A percentile compares a stretch with the other conserved stretches of the same genome.
Conservation (phyloP, 2,888 invertebrate genomes). For the Campopleginae sp. region DNA sequence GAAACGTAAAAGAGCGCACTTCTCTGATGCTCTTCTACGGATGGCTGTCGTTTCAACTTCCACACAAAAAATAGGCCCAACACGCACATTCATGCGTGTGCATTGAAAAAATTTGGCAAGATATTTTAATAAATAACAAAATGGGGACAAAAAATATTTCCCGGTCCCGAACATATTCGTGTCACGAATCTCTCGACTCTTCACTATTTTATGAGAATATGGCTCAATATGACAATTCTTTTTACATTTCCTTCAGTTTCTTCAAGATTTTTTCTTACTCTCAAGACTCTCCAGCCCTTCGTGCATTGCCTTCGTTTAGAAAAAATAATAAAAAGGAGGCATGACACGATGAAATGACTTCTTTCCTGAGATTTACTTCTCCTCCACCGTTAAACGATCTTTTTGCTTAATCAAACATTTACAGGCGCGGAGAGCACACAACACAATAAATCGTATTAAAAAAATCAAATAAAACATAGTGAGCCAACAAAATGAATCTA, state of each 20-base stretch:
- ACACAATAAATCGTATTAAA: neutral
- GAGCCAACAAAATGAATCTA: neutral
- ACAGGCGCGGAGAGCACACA: neutral
- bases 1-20: slow-evolving; percentile 61
- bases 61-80: slow-evolving; percentile 41
- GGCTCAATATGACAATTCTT: slow-evolving; percentile 75
- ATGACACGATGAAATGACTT: neutral
- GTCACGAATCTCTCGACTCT: slow-evolving; percentile 75
- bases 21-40: slow-evolving; percentile 51
- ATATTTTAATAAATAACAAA: slow-evolving; percentile 61
- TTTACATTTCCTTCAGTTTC: too few species aligned
- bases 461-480: neutral
- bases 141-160: slow-evolving; percentile 11
- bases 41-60: slow-evolving; percentile 50
- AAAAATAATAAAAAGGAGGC: neutral
- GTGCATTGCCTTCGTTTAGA: neutral
- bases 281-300: neutral
- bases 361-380: neutral
- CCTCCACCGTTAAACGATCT: neutral
- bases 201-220: slow-evolving; percentile 78
- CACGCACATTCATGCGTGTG: slow-evolving; percentile 2
- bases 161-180: neutral
- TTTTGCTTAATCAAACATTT: neutral
- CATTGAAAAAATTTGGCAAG: slow-evolving; percentile 24
- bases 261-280: neutral